A percentile compares a stretch with the other conserved stretches of the same genome.
Evolutionary conservation across 2,888 invertebrate genomes (phyloP).

Genomic region (Apantesis nais): DNA sequence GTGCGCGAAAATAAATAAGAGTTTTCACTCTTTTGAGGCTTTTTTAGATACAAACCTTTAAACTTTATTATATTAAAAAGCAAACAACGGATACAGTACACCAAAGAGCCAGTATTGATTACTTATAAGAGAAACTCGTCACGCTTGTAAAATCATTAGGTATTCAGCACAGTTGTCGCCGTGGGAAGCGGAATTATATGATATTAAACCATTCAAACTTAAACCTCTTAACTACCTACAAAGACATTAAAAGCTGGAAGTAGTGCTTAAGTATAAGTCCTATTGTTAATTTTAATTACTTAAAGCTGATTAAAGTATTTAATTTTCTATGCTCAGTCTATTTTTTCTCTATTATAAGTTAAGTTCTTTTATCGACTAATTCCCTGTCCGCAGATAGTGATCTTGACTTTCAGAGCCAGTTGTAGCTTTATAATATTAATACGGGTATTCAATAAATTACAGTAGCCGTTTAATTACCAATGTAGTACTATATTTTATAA

Average conservation of each 20-base stretch:
- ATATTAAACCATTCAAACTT: constrained; percentile 3
- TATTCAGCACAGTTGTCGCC: constrained; percentile 2
- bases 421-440: too few species aligned
- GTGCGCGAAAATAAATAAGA: background rate
- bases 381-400: too few species aligned
- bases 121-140: background rate
- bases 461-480: too few species aligned
- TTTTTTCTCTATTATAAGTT: too few species aligned
- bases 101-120: background rate
- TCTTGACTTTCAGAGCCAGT: too few species aligned
- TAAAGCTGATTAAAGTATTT: background rate
- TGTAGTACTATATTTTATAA: too few species aligned
- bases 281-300: background rate
- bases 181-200: background rate
- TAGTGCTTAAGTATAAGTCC: background rate
- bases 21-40: background rate
- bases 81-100: background rate
- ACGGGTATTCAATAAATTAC: too few species aligned
- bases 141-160: background rate
- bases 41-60: background rate
- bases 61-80: background rate
- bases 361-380: too few species aligned
- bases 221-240: background rate
- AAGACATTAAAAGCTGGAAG: background rate
- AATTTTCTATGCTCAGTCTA: background rate